A percentile compares a stretch with the other conserved stretches of the same genome.
phyloP scores from a whole-genome alignment of 1,140 invertebrate species.

The Proctacanthus coquilletti region DNA sequence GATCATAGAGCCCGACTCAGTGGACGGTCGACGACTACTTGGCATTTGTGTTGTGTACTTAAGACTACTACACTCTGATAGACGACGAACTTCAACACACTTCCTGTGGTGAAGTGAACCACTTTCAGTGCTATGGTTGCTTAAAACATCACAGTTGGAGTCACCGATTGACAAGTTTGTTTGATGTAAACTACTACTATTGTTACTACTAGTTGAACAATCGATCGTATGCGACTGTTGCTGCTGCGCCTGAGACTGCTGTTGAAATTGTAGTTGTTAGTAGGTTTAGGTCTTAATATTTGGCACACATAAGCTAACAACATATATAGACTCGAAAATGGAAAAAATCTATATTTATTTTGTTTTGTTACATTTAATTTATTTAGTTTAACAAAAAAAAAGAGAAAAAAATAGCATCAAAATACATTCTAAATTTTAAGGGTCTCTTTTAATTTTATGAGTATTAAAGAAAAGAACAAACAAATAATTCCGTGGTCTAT shows the following conservation, averaged over 20 bases:
- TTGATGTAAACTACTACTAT: slow-evolving; percentile 2
- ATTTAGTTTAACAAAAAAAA: slow-evolving; percentile 2
- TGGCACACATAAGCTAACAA: too few species aligned
- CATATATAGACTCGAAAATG: too few species aligned
- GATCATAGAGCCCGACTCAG: slow-evolving; percentile 19
- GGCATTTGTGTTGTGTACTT: slow-evolving; percentile 10
- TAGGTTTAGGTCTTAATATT: too few species aligned
- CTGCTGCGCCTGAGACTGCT: slow-evolving; percentile 10
- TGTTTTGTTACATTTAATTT: too few species aligned
- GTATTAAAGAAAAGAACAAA: too few species aligned
- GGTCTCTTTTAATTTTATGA: neutral
- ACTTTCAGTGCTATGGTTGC: neutral
- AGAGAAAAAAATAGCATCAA: neutral
- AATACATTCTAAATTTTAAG: neutral
- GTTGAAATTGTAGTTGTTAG: too few species aligned
- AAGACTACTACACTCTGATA: slow-evolving; percentile 7
- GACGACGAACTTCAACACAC: slow-evolving; percentile 7
- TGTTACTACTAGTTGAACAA: slow-evolving; percentile 5
- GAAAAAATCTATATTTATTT: too few species aligned
- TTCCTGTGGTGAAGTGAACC: slow-evolving; percentile 3
- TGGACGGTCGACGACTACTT: slow-evolving; percentile 27
- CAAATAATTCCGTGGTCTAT: too few species aligned
- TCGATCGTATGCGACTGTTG: slow-evolving; percentile 10
- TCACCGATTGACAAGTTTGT: slow-evolving; percentile 8
- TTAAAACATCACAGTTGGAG: slow-evolving; percentile 30